Conservation (phyloP, 2,113 vertebrate genomes). For the Clinocottus analis region DNA sequence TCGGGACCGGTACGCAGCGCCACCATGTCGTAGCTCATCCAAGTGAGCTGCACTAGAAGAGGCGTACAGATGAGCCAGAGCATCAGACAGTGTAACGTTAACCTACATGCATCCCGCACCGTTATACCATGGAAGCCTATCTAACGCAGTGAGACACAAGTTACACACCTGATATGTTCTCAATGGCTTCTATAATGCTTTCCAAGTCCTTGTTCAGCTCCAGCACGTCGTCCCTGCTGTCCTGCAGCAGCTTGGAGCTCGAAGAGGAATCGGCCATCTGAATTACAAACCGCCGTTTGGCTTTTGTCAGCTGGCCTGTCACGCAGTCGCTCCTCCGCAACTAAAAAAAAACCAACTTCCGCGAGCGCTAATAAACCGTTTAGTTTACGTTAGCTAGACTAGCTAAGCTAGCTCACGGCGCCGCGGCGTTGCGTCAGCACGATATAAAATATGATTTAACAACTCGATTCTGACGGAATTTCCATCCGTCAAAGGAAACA, state of each 20-base stretch:
- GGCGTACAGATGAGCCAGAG: background rate
- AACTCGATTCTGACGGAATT: background rate
- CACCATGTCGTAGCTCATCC: slow-evolving; percentile 88
- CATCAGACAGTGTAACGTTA: too few relatives aligned
- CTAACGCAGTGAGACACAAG: background rate
- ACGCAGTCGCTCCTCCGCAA: background rate
- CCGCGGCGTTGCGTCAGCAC: background rate
- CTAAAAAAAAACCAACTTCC: background rate
- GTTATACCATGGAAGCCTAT: too few relatives aligned
- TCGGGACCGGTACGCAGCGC: slow-evolving; percentile 84
- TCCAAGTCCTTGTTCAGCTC: slow-evolving; percentile 74
- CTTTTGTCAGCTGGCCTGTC: background rate
- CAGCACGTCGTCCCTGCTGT: slow-evolving; percentile 32
- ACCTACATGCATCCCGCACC: too few relatives aligned
- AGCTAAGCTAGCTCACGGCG: background rate
- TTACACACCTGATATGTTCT: slow-evolving; percentile 71
- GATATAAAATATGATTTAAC: background rate
- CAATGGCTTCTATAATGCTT: slow-evolving; percentile 72
- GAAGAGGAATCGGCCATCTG: slow-evolving; percentile 67
- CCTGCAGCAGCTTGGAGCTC: background rate
- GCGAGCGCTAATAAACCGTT: background rate
- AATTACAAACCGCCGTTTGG: slow-evolving; percentile 17
- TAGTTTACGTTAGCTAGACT: background rate
- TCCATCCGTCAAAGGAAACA: background rate
- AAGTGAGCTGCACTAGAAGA: slow-evolving; percentile 84